phyloP scores from a whole-genome alignment of 2,888 invertebrate genomes.

The Nebria brevicollis region DNA sequence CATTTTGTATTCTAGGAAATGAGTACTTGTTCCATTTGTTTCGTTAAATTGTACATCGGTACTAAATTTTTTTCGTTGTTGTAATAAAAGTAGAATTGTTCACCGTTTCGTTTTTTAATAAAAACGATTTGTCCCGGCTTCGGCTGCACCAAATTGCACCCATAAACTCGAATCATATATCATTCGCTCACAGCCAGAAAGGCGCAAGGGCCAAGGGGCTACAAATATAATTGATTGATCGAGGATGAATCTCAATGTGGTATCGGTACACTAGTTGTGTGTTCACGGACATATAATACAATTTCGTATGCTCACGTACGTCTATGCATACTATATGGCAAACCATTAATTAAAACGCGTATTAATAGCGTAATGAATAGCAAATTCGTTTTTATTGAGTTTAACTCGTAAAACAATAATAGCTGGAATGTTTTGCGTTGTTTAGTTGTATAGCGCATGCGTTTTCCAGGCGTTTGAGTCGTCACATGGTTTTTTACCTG shows the following conservation, averaged over 20 bases:
- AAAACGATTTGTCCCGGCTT: neutral
- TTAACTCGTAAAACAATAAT: neutral
- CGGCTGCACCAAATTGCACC: neutral
- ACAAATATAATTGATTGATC: neutral
- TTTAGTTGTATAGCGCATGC: neutral
- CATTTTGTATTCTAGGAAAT: neutral
- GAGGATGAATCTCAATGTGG: neutral
- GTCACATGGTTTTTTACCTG: neutral
- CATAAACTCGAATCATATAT: neutral
- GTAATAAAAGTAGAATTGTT: neutral
- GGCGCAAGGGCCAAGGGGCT: neutral
- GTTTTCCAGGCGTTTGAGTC: neutral
- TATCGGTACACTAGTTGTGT: neutral
- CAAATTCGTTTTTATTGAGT: neutral
- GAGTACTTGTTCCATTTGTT: neutral
- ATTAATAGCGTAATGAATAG: neutral
- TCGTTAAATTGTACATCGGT: neutral
- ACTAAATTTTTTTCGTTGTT: neutral
- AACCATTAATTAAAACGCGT: neutral
- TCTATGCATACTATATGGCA: neutral
- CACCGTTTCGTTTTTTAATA: neutral
- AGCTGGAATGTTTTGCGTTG: neutral
- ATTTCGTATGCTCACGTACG: slow-evolving; percentile 1
- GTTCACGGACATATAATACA: neutral
- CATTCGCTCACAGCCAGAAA: neutral